These are phyloP conservation scores for Lasaia peninsularis DNA, from an alignment of 1,140 invertebrate species.

Conservation along the genomic window DNA sequence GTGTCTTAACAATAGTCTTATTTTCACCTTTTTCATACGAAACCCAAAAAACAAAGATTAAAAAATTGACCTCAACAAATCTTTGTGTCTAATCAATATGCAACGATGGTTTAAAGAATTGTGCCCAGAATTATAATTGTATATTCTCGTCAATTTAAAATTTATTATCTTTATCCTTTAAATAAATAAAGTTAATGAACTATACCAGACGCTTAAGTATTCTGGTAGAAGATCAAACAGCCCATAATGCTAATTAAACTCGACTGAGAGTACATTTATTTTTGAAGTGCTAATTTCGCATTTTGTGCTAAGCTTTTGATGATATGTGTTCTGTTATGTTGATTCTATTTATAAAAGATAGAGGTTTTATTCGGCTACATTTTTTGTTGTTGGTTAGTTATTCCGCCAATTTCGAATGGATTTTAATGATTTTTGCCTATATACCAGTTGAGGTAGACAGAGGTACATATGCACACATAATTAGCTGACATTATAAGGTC, in stretches of 20 bases:
- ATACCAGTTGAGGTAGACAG: no score
- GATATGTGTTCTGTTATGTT: background rate
- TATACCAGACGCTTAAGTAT: slow-evolving; percentile 31
- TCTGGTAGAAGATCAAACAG: slow-evolving; percentile 36
- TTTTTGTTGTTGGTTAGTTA: no score
- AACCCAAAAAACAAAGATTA: background rate
- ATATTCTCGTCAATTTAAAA: background rate
- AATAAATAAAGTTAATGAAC: slow-evolving; percentile 20
- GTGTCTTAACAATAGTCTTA: no score
- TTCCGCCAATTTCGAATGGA: no score
- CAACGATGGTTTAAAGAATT: background rate
- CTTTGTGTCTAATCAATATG: background rate
- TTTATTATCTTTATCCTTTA: background rate
- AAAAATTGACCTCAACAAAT: background rate
- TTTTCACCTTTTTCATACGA: background rate
- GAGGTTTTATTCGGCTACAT: no score
- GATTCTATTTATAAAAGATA: no score
- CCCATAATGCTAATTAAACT: slow-evolving; percentile 43
- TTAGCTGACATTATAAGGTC: no score
- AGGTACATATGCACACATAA: no score
- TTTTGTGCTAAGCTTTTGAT: slow-evolving; percentile 18
- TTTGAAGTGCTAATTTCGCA: slow-evolving; percentile 28
- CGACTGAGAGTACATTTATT: slow-evolving; percentile 30
- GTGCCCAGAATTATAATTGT: slow-evolving; percentile 1
- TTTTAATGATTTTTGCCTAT: no score